Percentiles rank a stretch among this genome's conserved stretches.
Evolutionary conservation across 1,140 invertebrate species (phyloP).

Genomic region (Kradibia gibbosae): DNA sequence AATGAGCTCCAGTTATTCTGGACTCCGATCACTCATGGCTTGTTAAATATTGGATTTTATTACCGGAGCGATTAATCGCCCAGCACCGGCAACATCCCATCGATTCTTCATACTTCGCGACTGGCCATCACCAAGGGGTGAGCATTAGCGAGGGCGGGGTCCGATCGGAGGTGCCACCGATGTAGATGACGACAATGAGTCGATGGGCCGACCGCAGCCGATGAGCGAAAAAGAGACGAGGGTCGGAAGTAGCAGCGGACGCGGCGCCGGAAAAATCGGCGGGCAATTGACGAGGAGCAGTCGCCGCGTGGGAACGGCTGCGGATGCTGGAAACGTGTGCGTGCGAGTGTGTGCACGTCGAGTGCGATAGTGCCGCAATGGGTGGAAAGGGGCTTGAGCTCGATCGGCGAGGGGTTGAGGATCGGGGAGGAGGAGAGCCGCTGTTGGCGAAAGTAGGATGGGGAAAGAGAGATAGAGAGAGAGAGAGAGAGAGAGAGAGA

Average conservation of each 20-base stretch:
- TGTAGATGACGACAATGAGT: neutral
- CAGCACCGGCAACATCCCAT: too few species aligned
- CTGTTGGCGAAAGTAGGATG: constrained; percentile 36
- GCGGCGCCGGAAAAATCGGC: neutral
- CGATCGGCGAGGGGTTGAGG: constrained; percentile 35
- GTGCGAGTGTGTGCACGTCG: neutral
- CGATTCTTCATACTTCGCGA: too few species aligned
- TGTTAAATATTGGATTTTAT: too few species aligned
- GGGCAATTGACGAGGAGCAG: neutral
- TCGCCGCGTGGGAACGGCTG: constrained; percentile 40
- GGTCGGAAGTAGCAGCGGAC: constrained; percentile 23
- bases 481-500: constrained; percentile 25
- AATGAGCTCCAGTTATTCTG: too few species aligned
- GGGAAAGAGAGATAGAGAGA: constrained; percentile 19
- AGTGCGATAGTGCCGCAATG: neutral
- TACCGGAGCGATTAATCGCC: too few species aligned
- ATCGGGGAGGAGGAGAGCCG: too few species aligned
- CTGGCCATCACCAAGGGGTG: too few species aligned
- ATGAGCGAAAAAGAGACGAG: neutral
- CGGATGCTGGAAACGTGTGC: constrained; percentile 42
- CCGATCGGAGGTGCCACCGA: neutral
- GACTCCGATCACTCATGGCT: too few species aligned
- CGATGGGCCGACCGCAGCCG: neutral
- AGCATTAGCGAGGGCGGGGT: too few species aligned
- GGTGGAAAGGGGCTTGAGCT: neutral